Conservation (phyloP, 2,888 invertebrate genomes). For the Ganaspis brasiliensis region DNA sequence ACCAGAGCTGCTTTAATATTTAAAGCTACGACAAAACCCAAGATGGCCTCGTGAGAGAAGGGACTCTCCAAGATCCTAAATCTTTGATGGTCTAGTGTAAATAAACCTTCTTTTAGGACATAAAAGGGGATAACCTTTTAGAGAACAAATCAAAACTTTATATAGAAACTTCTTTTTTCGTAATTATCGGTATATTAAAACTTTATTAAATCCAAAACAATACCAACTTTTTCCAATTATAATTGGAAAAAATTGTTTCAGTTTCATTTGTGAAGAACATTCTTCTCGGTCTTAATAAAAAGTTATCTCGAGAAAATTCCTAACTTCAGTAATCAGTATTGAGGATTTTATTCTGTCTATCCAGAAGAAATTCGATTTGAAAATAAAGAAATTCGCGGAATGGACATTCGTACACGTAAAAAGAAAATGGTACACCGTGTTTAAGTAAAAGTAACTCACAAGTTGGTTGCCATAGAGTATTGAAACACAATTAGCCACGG, state of each 20-base stretch:
- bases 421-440: conserved; percentile 16
- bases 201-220: neutral
- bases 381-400: conserved; percentile 2
- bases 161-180: neutral
- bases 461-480: conserved; percentile 22
- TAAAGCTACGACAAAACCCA: conserved; percentile 19
- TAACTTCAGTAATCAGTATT: conserved; percentile 18
- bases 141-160: neutral
- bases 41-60: conserved; percentile 22
- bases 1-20: neutral
- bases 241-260: conserved; percentile 11
- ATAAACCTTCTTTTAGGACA: neutral
- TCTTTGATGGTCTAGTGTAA: conserved; percentile 19
- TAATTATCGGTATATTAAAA: neutral
- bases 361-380: neutral
- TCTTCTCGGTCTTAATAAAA: neutral
- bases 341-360: neutral
- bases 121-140: neutral
- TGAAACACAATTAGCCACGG: conserved; percentile 39
- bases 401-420: conserved; percentile 12
- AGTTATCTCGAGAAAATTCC: neutral
- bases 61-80: neutral
- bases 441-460: conserved; percentile 24
- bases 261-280: neutral
- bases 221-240: neutral